Evolutionary conservation across 2,113 vertebrate genomes (phyloP).

Genomic region (Nothocercus julius): DNA sequence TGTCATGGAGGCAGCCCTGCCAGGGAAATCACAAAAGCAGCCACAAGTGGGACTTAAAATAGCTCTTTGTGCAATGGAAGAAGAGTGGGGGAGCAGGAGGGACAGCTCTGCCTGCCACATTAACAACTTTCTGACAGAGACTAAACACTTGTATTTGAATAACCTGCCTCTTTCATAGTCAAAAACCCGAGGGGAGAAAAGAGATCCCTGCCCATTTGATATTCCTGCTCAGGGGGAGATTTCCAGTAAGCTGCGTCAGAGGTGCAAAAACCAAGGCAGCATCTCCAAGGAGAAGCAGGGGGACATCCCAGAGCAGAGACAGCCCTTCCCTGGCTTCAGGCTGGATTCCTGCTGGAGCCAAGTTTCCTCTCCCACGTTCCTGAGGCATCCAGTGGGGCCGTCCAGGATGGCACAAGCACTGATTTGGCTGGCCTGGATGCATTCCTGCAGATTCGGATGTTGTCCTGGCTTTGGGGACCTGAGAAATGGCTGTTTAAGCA

Average conservation of each 20-base stretch:
- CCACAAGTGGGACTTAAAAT: constrained; percentile 73
- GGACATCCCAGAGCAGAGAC: background rate
- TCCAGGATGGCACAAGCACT: background rate
- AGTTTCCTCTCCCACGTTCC: background rate
- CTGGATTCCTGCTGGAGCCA: background rate
- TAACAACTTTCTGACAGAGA: constrained; percentile 57
- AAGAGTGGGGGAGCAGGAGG: background rate
- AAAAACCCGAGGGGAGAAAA: constrained; percentile 47
- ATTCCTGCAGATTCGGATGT: background rate
- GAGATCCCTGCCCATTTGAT: constrained; percentile 3
- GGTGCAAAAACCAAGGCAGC: background rate
- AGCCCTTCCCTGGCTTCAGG: background rate
- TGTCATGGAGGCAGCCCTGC: constrained; percentile 57
- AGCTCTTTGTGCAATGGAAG: constrained; percentile 29
- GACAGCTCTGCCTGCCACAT: constrained; percentile 49
- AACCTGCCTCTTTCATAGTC: constrained; percentile 51
- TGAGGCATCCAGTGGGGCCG: rapidly evolving
- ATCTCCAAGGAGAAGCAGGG: background rate
- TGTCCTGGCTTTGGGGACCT: rapidly evolving
- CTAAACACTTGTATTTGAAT: constrained; percentile 55
- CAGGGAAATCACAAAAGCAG: constrained; percentile 66
- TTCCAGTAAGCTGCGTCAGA: background rate
- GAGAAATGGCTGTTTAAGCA: background rate
- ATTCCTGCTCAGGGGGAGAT: background rate
- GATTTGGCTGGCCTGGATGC: background rate